Evolutionary conservation across 2,797 vertebrate species (phyloP).

Genomic region (Chromobotia macracanthus): DNA sequence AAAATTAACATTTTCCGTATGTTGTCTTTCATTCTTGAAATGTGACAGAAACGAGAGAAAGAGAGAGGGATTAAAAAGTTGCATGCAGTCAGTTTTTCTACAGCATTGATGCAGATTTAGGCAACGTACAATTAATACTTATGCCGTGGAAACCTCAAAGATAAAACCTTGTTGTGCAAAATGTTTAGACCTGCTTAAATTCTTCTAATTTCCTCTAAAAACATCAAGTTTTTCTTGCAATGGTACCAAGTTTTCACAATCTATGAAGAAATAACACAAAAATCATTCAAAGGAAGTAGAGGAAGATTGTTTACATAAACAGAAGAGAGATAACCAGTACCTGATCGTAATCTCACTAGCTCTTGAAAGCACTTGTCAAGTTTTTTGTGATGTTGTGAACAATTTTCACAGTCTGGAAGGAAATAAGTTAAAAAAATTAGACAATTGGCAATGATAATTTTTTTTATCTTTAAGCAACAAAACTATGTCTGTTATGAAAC

Average conservation of each 20-base stretch:
- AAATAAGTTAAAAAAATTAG: not conserved
- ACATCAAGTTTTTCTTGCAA: slow-evolving; percentile 36
- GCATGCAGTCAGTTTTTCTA: too few species aligned
- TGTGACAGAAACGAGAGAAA: not conserved
- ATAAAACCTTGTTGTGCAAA: not conserved
- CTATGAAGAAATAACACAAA: slow-evolving; percentile 19
- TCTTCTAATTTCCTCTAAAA: slow-evolving; percentile 29
- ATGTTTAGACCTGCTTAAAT: slow-evolving; percentile 34
- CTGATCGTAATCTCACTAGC: slow-evolving; percentile 42
- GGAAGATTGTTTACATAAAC: not conserved
- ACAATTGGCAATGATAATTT: too few species aligned
- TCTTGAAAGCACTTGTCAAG: slow-evolving; percentile 41
- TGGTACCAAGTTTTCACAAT: slow-evolving; percentile 43
- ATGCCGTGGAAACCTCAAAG: not conserved
- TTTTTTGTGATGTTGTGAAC: slow-evolving; percentile 37
- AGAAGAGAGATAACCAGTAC: slow-evolving; percentile 33
- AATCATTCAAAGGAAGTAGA: not conserved
- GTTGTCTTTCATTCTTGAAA: not conserved
- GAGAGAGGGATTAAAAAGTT: not conserved
- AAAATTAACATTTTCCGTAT: not conserved
- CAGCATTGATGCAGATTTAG: too few species aligned
- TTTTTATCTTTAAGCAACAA: too few species aligned
- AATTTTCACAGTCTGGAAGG: slow-evolving; percentile 45
- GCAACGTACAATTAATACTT: not conserved
- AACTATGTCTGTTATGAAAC: too few species aligned